Evolutionary conservation across 2,797 vertebrate genomes (phyloP).

Genomic region (Mormyrus hasselquistii): DNA sequence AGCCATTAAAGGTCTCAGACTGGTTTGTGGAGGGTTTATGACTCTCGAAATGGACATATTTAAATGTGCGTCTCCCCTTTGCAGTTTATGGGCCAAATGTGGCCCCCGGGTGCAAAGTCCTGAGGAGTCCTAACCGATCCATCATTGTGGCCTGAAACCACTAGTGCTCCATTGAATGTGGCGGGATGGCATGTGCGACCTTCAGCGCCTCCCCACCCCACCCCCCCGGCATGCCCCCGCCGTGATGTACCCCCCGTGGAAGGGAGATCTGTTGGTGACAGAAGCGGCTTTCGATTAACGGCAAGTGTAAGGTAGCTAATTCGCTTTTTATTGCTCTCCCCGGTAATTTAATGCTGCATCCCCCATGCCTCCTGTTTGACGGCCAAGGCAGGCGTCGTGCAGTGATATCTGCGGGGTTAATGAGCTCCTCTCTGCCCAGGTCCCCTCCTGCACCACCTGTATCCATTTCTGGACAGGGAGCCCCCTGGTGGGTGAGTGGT

Average conservation of each 20-base stretch:
- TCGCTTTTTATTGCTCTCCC: conserved; percentile 16
- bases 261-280: not conserved
- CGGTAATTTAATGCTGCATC: conserved; percentile 22
- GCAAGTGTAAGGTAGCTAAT: conserved; percentile 16
- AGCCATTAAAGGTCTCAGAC: conserved; percentile 6
- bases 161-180: not conserved
- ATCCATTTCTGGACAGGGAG: conserved; percentile 1
- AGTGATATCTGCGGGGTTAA: conserved; percentile 5
- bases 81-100: conserved; percentile 13
- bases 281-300: conserved; percentile 17
- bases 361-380: not conserved
- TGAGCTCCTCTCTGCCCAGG: not conserved
- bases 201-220: not conserved
- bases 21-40: conserved; percentile 20
- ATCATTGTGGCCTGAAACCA: not conserved
- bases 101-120: not conserved
- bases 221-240: not conserved
- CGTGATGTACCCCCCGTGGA: not conserved
- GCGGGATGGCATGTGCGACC: not conserved
- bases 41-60: conserved; percentile 20
- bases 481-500: not conserved
- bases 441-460: not conserved
- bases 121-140: not conserved
- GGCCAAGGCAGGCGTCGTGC: not conserved
- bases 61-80: not conserved